Conservation (phyloP, 37 sponge, comb jelly and placozoan species). For the Oopsacas minuta region DNA sequence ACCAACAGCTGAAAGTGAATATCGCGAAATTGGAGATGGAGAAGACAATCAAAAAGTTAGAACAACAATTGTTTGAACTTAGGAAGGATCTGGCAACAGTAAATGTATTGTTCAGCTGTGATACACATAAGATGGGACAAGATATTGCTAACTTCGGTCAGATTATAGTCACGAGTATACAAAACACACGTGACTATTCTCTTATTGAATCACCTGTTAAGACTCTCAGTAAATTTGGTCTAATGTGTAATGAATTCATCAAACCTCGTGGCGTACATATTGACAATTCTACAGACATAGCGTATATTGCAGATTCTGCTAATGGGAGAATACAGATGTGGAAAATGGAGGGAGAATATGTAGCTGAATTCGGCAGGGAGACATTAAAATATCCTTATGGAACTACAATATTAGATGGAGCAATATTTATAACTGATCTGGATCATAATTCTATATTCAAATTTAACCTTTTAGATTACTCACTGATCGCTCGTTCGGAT, state of each 20-base stretch:
- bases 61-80: not conserved
- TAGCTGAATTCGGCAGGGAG: not conserved
- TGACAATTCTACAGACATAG: not conserved
- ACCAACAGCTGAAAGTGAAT: not conserved
- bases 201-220: not conserved
- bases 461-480: not conserved
- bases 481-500: not conserved
- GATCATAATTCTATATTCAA: not conserved
- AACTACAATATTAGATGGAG: conserved; percentile 1
- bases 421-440: not conserved
- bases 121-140: not conserved
- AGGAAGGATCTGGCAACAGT: not conserved
- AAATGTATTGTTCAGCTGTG: not conserved
- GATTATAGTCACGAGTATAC: not conserved
- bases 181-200: not conserved
- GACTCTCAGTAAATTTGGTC: not conserved
- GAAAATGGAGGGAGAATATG: not conserved
- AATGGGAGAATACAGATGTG: not conserved
- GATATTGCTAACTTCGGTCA: not conserved
- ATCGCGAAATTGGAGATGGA: not conserved
- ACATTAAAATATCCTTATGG: not conserved
- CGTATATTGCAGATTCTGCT: not conserved
- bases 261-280: not conserved
- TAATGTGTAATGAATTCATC: not conserved
- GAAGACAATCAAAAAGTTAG: not conserved